Base-by-base conservation (phyloP, 2,888 invertebrate genomes). In the Trichogramma evanescens region DNA sequence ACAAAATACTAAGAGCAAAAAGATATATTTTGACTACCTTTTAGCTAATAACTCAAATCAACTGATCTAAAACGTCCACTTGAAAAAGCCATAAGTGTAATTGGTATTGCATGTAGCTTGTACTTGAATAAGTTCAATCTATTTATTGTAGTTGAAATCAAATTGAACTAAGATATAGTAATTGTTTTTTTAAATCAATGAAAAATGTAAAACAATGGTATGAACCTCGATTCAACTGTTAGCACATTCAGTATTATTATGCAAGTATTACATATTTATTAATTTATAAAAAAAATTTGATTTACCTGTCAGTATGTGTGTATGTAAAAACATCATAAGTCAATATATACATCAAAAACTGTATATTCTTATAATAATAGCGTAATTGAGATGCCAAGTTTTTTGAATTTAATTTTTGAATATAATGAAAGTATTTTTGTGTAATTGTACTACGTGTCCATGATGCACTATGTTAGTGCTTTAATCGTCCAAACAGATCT, bases 1-100 rank as follows among this genome's bases (percentile, higher is more conserved):
- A 66, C 71, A 26, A 71, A 73, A 68, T 73, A 74, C 63, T 66
- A 65, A 67, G 72, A 69, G 72, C 68, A 72, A 75, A 72, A 74
- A 72, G 68, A 75, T 76, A 75, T 77, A 77, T 77, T 77, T 77
- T 76, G 68, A 74, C 70, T 76, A 77, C 74, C 73, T 75, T 76
- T 76, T 76, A 61, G 57, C 13, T 59, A 56, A 61, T 50, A 65
- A 71, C 68, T 73, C 70, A 66, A 60, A 68, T 54, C 63, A 56
- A 66, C 53, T 63, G 60, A 56, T 59, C 63, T 62, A 40, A 56
- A 48, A 13, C 46, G 54, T 59, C 61, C 58, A 58, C 43, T 59
- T 26, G 56, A 59, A 59, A 61, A 53, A 10, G 10, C 58, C 53
- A 46, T 42, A 50, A 46, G 44, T 9, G 54, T 43, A 54, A 51